A percentile compares a stretch with the other conserved stretches of the same genome.
These are phyloP conservation scores for Linurgus olivaceus DNA, from an alignment of 2,797 vertebrate species.

Conservation along the genomic window DNA sequence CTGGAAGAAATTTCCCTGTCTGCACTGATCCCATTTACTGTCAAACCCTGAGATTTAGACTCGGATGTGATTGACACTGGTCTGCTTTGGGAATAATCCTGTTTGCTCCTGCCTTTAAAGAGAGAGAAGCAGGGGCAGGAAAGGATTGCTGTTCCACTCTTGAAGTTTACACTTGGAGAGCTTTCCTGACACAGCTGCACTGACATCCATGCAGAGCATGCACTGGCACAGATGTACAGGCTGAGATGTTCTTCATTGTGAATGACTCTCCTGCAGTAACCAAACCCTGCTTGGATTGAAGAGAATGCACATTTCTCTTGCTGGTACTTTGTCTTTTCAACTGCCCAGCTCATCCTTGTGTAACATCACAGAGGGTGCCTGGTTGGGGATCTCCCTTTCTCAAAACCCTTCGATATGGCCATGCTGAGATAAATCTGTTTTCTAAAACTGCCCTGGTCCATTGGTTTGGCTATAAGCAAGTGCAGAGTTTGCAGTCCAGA, in stretches of 20 bases:
- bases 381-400: background rate
- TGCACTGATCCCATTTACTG: background rate
- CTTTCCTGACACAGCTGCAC: background rate
- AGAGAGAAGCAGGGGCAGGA: background rate
- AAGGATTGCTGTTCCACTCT: background rate
- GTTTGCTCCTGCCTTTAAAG: background rate
- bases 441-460: background rate
- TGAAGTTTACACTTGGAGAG: background rate
- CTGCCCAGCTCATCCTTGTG: background rate
- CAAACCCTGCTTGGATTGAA: background rate
- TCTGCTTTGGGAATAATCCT: background rate
- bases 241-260: background rate
- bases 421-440: background rate
- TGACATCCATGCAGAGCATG: background rate
- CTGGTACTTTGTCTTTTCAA: background rate
- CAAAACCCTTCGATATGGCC: background rate
- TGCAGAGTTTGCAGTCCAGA: background rate
- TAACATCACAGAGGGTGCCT: background rate
- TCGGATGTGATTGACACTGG: accelerated
- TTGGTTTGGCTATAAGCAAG: background rate
- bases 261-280: background rate
- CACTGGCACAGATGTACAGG: background rate
- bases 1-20: background rate
- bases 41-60: background rate
- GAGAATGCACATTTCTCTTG: background rate